Percentiles rank a stretch among this genome's conserved stretches.
Conservation (phyloP, 2,113 vertebrate genomes). For the Nothobranchius kuhntae region DNA sequence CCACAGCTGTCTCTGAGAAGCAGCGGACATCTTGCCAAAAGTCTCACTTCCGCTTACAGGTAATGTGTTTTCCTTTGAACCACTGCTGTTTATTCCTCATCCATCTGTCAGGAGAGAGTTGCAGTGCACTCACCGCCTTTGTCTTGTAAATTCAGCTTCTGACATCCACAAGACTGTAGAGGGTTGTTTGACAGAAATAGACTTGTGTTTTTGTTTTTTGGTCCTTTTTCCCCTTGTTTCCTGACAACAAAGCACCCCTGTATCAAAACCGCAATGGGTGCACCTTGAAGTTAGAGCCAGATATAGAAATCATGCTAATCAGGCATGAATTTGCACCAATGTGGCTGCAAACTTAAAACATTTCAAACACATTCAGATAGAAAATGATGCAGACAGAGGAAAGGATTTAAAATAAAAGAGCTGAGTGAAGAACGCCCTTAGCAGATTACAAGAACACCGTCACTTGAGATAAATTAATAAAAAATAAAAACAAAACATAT, state of each 20-base stretch:
- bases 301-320: constrained; percentile 75
- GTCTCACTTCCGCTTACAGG: constrained; percentile 58
- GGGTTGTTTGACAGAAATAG: constrained; percentile 77
- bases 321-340: constrained; percentile 56
- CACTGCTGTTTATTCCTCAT: constrained; percentile 66
- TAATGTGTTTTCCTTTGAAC: constrained; percentile 63
- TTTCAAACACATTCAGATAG: constrained; percentile 51
- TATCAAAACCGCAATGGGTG: constrained; percentile 72
- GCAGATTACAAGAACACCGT: constrained; percentile 29
- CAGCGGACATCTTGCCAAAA: constrained; percentile 62
- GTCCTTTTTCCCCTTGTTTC: constrained; percentile 33
- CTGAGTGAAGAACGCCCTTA: constrained; percentile 22
- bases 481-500: constrained; percentile 32
- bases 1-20: constrained; percentile 49
- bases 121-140: constrained; percentile 65
- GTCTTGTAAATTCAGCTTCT: constrained; percentile 78
- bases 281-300: constrained; percentile 73
- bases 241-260: constrained; percentile 73
- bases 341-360: constrained; percentile 50
- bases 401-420: constrained; percentile 41
- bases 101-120: constrained; percentile 73
- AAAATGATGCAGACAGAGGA: constrained; percentile 58
- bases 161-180: constrained; percentile 72
- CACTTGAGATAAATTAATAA: constrained; percentile 55
- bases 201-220: constrained; percentile 66